Evolutionary conservation across 2,888 invertebrate species (phyloP).

Genomic region (Drosophila melanocephala): DNA sequence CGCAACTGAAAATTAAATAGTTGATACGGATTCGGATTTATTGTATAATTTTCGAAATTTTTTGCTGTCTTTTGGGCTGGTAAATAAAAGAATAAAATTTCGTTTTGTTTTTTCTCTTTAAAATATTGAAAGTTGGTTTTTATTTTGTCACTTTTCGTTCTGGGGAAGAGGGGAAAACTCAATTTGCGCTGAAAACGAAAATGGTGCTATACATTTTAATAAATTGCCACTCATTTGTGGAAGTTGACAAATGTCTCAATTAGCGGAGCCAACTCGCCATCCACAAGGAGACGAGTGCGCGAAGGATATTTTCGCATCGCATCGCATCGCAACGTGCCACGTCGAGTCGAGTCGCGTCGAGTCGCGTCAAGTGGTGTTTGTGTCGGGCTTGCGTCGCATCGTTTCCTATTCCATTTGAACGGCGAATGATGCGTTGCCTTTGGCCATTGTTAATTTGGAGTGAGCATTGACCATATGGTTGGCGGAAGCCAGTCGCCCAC

Average conservation of each 20-base stretch:
- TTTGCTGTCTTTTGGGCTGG: conserved; percentile 14
- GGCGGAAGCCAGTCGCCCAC: conserved; percentile 38
- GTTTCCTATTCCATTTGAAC: conserved; percentile 49
- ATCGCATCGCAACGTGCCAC: conserved; percentile 35
- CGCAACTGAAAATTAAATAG: conserved; percentile 22
- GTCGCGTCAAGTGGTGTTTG: conserved; percentile 2
- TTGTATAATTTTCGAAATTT: conserved; percentile 30
- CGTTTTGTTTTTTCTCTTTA: background rate
- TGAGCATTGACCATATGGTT: conserved; percentile 74
- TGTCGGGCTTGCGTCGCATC: conserved; percentile 36
- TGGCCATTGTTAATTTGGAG: conserved; percentile 64
- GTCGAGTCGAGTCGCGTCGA: background rate
- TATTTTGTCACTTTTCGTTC: background rate
- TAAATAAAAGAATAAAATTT: conserved; percentile 10
- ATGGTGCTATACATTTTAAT: conserved; percentile 37
- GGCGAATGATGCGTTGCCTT: conserved; percentile 55
- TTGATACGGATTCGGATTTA: background rate
- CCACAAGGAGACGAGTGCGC: conserved; percentile 14
- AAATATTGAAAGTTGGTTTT: background rate
- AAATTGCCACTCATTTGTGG: conserved; percentile 65
- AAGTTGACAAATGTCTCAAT: conserved; percentile 77
- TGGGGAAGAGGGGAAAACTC: background rate
- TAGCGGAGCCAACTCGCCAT: conserved; percentile 52
- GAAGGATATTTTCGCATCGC: conserved; percentile 57
- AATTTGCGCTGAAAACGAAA: conserved; percentile 6